Evolutionary conservation across 2,888 invertebrate genomes (phyloP), one percentile per base, ranked within the genome.

Genomic region (Erebia ligea): DNA sequence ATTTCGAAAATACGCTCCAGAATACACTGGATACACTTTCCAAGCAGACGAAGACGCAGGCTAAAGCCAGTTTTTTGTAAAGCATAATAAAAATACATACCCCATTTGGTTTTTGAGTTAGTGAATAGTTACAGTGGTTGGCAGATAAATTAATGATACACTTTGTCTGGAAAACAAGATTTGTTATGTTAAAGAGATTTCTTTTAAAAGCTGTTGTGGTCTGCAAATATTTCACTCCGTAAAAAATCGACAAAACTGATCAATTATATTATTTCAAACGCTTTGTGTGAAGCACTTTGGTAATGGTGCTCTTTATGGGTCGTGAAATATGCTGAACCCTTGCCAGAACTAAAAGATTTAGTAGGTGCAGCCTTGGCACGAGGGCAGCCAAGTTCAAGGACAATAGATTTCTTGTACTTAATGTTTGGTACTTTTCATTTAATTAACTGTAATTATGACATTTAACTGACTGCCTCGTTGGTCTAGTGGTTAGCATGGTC

Each of bases 341-440:
- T 72, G 72, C 72, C 72, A 72, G 34, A 61, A 61, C 11, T 15
- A 68, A 69, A 21, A 61, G 34, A 69, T 67, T 58, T 45, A 45
- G 42, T 52, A 54, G 34, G 34, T 34, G 34, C 50, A 66, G 45
- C 69, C 72, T 72, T 72, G 72, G 52, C 69, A 19, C 9, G 19
- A 63, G 61, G 11, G 61, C 45, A 61, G 68, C 69, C 69, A 69
- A 67, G 56, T 68, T 65, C n/a, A 11, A n/a, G n/a, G 17, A 17
- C 17, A 42, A 61, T 42, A 61, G 17, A 61, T 61, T 42, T 9
- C 56, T 15, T 42, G 10, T 42, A 61, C 42, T 59, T 42, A 13
- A 13, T 40, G 11, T 8, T 21, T 19, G 13, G 21, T 57, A 9
- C 40, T n/a, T n/a, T n/a, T n/a, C n/a, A n/a, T n/a, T n/a, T n/a